A percentile compares a stretch with the other conserved stretches of the same genome.
phyloP scores from a whole-genome alignment of 2,113 vertebrate species.

The Hiodon tergisus region DNA sequence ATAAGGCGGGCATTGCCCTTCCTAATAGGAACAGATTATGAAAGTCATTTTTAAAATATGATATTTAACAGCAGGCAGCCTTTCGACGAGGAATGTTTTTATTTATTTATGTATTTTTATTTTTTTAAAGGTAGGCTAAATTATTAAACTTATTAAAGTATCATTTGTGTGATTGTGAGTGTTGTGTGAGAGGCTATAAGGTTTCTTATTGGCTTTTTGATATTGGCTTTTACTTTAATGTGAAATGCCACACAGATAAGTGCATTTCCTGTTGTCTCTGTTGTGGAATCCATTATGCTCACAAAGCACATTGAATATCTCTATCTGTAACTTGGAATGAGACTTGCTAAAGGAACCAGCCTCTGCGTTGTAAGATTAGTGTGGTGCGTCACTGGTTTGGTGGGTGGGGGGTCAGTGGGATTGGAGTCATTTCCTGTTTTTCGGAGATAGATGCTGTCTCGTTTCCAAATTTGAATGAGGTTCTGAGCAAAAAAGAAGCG shows the following conservation, averaged over 20 bases:
- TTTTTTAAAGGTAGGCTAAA: no score
- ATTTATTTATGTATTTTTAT: no score
- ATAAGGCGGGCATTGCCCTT: slow-evolving; percentile 14
- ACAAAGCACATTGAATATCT: slow-evolving; percentile 31
- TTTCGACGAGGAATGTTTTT: slow-evolving; percentile 30
- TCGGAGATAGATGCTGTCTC: slow-evolving; percentile 37
- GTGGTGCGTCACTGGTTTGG: slow-evolving; percentile 27
- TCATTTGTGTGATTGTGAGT: no score
- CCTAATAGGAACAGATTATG: slow-evolving; percentile 11
- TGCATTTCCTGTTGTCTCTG: not conserved
- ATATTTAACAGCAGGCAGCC: slow-evolving; percentile 6
- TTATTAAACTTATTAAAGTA: no score
- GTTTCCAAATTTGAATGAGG: slow-evolving; percentile 45
- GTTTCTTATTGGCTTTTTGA: not conserved
- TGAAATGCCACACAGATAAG: slow-evolving; percentile 23
- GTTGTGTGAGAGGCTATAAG: no score
- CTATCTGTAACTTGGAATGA: slow-evolving; percentile 36
- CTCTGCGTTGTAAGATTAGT: slow-evolving; percentile 49
- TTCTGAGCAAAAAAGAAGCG: slow-evolving; percentile 30
- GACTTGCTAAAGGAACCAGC: slow-evolving; percentile 51
- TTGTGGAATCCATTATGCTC: slow-evolving; percentile 42
- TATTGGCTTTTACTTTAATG: slow-evolving; percentile 33
- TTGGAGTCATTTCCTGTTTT: slow-evolving; percentile 55
- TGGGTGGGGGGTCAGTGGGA: slow-evolving; percentile 62
- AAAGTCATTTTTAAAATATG: slow-evolving; percentile 7